Base-by-base conservation (phyloP, 1,140 invertebrate genomes). In the Lasaia peninsularis region DNA sequence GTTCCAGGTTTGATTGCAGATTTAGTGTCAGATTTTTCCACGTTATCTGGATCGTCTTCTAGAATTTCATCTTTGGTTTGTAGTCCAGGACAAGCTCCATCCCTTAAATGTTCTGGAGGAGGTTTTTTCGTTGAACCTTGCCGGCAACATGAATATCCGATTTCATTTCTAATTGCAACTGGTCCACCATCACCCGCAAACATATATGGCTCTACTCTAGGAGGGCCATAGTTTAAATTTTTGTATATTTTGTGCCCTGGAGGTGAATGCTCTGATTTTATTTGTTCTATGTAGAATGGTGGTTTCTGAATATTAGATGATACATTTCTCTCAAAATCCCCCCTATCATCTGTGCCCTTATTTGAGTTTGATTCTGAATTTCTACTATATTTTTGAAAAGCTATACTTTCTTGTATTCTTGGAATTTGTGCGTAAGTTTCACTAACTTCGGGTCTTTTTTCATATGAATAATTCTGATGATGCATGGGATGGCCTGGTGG, bases 1-100 rank as follows among this genome's bases (percentile, higher is more conserved):
- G 83, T 83, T 14, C 68, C 61, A 12, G 68, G 65, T 57, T 85
- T 88, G 18, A 73, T 62, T 60, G 65, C 63, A 32, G 67, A 76
- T 70, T 89, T 86, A 8, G 71, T 35, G 58, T 87, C 83, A 28
- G 60, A 58, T 65, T 89, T 87, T 33, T 89, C 86, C 5, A 62
- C 56, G n/a, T 71, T 58, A 18, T 90, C 89, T 20, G 86, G 73
- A 50, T 90, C 87, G 31, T 91, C 86, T 66, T 92, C 92, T 14
- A 93, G 65, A 20, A 94, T 88, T 76, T 94, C 93, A 69, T 94
- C 93, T 79, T 92, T 92, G 11, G 93, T 93, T 77, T 93, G 92
- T n/a, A 93, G 81, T 32, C 93, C 93, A 58, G 92, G 89, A 71
- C 93, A 94, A 59, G 92, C 93, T 20, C 93, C 94, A 35, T 94